Conservation (phyloP, 2,797 vertebrate species). For the Mormyrops attenuatus region DNA sequence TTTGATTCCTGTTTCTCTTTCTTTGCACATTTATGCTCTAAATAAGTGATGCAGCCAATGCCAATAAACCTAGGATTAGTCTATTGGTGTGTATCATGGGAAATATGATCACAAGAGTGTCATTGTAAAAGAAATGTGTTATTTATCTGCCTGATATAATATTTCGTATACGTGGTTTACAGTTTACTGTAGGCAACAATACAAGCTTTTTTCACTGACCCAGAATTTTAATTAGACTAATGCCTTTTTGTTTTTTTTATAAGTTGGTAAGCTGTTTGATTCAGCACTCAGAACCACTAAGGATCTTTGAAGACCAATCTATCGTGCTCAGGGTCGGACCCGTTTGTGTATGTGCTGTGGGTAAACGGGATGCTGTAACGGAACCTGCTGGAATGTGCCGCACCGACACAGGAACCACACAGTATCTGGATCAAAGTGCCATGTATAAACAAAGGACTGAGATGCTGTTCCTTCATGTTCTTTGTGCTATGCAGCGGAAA, state of each 20-base stretch:
- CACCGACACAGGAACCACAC: background rate
- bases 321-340: constrained; percentile 14
- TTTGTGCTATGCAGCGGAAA: constrained; percentile 9
- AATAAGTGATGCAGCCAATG: background rate
- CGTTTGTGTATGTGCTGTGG: background rate
- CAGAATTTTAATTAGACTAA: background rate
- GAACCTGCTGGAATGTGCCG: constrained; percentile 3
- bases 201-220: background rate
- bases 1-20: constrained; percentile 8
- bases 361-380: background rate
- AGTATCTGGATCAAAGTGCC: constrained; percentile 4
- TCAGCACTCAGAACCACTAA: background rate
- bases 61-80: background rate
- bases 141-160: background rate
- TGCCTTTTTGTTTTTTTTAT: background rate
- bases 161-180: background rate
- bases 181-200: background rate
- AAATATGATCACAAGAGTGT: background rate
- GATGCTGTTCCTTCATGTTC: background rate
- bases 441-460: constrained; percentile 3
- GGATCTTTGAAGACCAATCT: background rate
- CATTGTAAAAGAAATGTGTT: constrained; percentile 6
- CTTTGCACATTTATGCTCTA: background rate
- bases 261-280: constrained; percentile 1
- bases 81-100: background rate